Evolutionary conservation across 2,797 vertebrate species (phyloP), one percentile per base, ranked within the genome.

Genomic region (Ctenosaura bakeri): DNA sequence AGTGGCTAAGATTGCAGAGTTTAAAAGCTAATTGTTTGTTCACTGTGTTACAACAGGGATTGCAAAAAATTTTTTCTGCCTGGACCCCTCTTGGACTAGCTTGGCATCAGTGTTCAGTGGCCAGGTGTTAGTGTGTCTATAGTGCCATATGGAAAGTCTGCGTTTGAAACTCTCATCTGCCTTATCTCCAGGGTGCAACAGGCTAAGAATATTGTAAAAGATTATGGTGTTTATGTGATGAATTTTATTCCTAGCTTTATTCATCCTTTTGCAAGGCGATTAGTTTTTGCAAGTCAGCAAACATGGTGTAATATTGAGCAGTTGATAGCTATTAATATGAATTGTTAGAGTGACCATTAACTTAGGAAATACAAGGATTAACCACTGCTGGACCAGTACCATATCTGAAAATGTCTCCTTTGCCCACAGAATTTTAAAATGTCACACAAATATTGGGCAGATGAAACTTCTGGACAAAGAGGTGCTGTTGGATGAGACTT

Each of bases 131-230:
- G 52, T 84, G 83, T 91, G 93, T 95, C 91, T 96, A 94, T 92
- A 93, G 92, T 90, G 93, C 84, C 84, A 94, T 89, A 92, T 95
- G 92, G 94, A 95, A 95, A 90, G 86, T 92, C 92, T 96, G 94
- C 82, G 92, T 94, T 93, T 94, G 79, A 91, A 95, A 94, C 90
- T 84, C 84, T 69, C 74, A 78, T 83, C 93, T 95, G 92, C 50
- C 32, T 66, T 93, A 91, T 76, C 50, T n/a, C 35, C 77, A 93
- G 89, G 80, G 90, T 95, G 94, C 85, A 88, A 82, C 81, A 90
- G 74, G 54, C 88, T 94, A 91, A 90, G 89, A 93, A 77, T 26
- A 78, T 85, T 91, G 74, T 92, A 90, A 64, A 91, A 83, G 38
- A 81, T 90, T 93, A 85, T 5, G 91, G 77, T 88, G 64, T 93